Evolutionary conservation across 1,140 invertebrate genomes (phyloP).

Genomic region (Drosophila bifasciata): DNA sequence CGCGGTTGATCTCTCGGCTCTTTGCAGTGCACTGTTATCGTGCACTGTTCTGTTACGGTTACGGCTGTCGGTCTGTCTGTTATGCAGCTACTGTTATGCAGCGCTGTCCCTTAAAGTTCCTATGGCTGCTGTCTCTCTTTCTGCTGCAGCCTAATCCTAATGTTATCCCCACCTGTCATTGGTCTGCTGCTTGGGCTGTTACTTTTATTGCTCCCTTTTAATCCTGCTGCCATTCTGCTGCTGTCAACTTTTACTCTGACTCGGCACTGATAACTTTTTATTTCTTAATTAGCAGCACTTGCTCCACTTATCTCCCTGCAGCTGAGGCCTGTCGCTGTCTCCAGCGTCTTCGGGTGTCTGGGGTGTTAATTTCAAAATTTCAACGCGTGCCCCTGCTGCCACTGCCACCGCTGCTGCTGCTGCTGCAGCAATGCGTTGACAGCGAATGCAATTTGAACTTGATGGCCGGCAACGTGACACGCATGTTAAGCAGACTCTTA

Average conservation of each 20-base stretch:
- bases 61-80: too few relatives aligned
- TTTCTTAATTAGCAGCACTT: constrained; percentile 76
- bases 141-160: too few relatives aligned
- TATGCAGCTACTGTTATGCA: neutral
- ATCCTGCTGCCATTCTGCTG: constrained; percentile 2
- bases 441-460: constrained; percentile 83
- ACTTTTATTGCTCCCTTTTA: too few relatives aligned
- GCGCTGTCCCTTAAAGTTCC: too few relatives aligned
- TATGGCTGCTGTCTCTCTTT: too few relatives aligned
- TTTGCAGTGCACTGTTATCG: constrained; percentile 10
- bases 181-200: neutral
- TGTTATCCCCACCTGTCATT: too few relatives aligned
- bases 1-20: neutral
- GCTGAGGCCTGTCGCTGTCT: constrained; percentile 18
- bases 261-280: constrained; percentile 64
- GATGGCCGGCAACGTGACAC: constrained; percentile 81
- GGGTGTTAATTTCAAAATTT: constrained; percentile 81
- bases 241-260: constrained; percentile 60
- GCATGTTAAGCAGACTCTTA: constrained; percentile 69
- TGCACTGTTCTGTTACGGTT: neutral
- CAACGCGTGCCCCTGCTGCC: constrained; percentile 64
- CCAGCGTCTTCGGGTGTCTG: constrained; percentile 26
- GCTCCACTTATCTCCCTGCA: constrained; percentile 54
- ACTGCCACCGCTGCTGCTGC: constrained; percentile 12
- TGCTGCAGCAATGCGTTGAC: constrained; percentile 74